phyloP scores from a whole-genome alignment of 2,888 invertebrate species.

The Mesorhabditis sp. region DNA sequence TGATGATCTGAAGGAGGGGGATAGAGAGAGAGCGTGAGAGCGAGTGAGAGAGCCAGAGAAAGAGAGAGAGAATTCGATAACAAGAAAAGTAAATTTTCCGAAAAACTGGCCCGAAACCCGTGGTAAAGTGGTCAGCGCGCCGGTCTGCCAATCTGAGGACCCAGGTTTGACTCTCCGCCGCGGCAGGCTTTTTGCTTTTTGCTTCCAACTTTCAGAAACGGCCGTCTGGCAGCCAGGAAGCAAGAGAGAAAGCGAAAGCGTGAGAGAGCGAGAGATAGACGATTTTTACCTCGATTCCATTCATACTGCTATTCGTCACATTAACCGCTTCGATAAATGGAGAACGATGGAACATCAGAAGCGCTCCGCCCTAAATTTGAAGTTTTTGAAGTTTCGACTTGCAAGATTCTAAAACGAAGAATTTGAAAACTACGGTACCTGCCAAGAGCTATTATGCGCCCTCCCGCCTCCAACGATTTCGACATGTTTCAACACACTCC shows the following conservation, averaged over 20 bases:
- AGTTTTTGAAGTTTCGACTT: too few species aligned
- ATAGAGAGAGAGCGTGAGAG: not conserved
- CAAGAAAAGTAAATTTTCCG: too few species aligned
- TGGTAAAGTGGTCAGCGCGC: too few species aligned
- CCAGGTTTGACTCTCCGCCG: too few species aligned
- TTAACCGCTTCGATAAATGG: slow-evolving; percentile 78
- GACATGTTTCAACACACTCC: slow-evolving; percentile 73
- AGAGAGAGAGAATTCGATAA: too few species aligned
- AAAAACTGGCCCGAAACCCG: too few species aligned
- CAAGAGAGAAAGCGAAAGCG: too few species aligned
- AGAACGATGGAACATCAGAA: slow-evolving; percentile 83
- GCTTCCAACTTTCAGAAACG: too few species aligned
- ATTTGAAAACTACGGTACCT: slow-evolving; percentile 13
- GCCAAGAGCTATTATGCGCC: slow-evolving; percentile 85
- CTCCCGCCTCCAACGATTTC: slow-evolving; percentile 88
- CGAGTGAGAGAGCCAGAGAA: too few species aligned
- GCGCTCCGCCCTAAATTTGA: slow-evolving; percentile 27
- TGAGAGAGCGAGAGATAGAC: not conserved
- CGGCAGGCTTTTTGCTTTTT: too few species aligned
- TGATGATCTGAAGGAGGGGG: slow-evolving; percentile 35
- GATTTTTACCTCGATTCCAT: slow-evolving; percentile 74
- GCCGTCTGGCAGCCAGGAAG: not conserved
- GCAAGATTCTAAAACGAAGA: too few species aligned
- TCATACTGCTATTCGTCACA: slow-evolving; percentile 72
- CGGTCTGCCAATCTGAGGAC: too few species aligned